Conservation (phyloP, 2,888 invertebrate species). For the Phanerotoma sp. region DNA sequence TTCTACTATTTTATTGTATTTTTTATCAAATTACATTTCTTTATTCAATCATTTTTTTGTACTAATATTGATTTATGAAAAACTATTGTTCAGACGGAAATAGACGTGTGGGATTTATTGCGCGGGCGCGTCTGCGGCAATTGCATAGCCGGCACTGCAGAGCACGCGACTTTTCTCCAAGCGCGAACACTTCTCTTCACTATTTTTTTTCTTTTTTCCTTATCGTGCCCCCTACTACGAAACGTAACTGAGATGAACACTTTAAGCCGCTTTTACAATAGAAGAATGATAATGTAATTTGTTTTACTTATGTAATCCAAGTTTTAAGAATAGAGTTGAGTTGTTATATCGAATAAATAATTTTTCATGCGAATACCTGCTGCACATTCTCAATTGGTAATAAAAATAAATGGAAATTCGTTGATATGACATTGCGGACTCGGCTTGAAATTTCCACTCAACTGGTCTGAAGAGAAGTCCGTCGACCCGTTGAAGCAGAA, state of each 20-base stretch:
- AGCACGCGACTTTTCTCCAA: not conserved
- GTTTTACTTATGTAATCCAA: not conserved
- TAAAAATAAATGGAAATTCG: constrained; percentile 7
- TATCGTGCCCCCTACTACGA: not conserved
- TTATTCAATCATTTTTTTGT: not conserved
- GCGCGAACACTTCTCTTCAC: not conserved
- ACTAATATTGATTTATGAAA: not conserved
- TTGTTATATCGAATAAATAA: not conserved
- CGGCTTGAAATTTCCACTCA: constrained; percentile 5
- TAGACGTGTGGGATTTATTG: not conserved
- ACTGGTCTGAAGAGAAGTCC: constrained; percentile 3
- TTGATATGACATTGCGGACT: not conserved
- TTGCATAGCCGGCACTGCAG: not conserved
- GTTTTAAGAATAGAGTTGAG: not conserved
- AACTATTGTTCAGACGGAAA: not conserved
- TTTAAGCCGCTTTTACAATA: too few species aligned
- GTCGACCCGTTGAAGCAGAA: not conserved
- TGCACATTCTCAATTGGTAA: not conserved
- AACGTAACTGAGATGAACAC: not conserved
- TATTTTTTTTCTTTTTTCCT: constrained; percentile 6
- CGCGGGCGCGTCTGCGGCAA: not conserved
- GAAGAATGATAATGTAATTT: too few species aligned
- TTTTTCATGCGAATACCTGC: not conserved
- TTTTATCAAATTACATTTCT: not conserved
- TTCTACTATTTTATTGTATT: not conserved